Evolutionary conservation across 2,888 invertebrate genomes (phyloP).

Genomic region (Phytoseiulus persimilis): DNA sequence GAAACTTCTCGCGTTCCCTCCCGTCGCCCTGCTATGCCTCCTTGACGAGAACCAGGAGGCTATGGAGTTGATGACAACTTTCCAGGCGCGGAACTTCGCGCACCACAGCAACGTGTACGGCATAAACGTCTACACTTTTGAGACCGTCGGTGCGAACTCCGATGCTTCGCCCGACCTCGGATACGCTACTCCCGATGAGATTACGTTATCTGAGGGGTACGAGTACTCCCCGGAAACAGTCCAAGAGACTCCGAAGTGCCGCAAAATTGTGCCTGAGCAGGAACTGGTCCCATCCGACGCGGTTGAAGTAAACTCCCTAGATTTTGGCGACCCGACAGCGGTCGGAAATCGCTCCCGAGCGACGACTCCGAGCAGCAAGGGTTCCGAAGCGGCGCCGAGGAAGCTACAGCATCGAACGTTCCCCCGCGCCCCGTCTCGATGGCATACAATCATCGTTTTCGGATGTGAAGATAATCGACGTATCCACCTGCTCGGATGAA

Average conservation of each 20-base stretch:
- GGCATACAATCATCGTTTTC: neutral
- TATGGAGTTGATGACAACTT: neutral
- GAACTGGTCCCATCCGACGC: neutral
- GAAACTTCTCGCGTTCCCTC: neutral
- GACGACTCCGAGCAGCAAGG: neutral
- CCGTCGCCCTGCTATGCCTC: neutral
- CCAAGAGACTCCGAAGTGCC: neutral
- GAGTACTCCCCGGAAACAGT: neutral
- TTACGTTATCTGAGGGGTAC: neutral
- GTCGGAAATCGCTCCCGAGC: neutral
- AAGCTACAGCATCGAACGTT: neutral
- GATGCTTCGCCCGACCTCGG: neutral
- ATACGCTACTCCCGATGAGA: neutral
- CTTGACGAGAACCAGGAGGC: neutral
- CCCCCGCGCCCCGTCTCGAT: neutral
- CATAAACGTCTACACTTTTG: neutral
- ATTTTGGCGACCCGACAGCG: neutral
- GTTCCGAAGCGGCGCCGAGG: neutral
- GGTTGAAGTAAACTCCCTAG: neutral
- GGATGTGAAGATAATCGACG: neutral
- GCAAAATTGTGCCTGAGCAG: neutral
- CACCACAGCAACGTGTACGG: neutral
- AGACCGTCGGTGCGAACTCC: neutral
- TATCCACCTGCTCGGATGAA: neutral
- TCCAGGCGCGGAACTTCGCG: neutral